A percentile compares a stretch with the other conserved stretches of the same genome.
These are phyloP conservation scores for Drosophila insularis DNA, from an alignment of 1,140 invertebrate genomes.

Conservation along the genomic window DNA sequence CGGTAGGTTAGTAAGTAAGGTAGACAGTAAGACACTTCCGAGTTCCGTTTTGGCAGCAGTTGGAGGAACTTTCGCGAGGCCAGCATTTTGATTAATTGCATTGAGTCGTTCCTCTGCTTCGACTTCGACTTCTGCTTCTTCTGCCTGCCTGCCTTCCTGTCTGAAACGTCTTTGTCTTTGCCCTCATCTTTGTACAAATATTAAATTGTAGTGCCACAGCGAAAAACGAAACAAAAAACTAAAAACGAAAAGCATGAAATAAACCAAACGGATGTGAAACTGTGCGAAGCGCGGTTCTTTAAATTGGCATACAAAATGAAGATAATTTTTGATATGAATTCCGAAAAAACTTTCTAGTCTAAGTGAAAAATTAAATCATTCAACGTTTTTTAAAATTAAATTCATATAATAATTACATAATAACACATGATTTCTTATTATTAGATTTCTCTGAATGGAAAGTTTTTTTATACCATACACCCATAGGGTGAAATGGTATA, in stretches of 20 bases:
- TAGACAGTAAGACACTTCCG: not conserved
- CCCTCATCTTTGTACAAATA: conserved; percentile 36
- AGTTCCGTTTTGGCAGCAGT: conserved; percentile 19
- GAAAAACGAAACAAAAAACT: not conserved
- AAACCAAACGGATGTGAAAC: conserved; percentile 1
- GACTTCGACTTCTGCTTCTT: not conserved
- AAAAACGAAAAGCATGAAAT: conserved; percentile 11
- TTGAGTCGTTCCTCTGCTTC: conserved; percentile 36
- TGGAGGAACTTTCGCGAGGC: conserved; percentile 21
- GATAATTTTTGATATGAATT: too few relatives aligned
- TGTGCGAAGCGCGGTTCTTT: not conserved
- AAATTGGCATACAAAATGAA: not conserved
- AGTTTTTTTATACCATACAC: too few relatives aligned
- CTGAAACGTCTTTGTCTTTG: conserved; percentile 3
- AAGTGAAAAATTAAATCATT: too few relatives aligned
- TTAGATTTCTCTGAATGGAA: not conserved
- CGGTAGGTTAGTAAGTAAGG: too few relatives aligned
- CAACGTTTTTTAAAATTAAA: too few relatives aligned
- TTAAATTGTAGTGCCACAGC: conserved; percentile 45
- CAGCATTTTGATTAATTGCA: conserved; percentile 70
- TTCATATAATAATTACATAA: too few relatives aligned
- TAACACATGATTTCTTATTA: not conserved
- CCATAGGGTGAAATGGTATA: too few relatives aligned
- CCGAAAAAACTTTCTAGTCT: too few relatives aligned
- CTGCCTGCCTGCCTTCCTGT: not conserved